Evolutionary conservation across 2,113 vertebrate species (phyloP), one percentile per base, ranked within the genome.

Genomic region (Pangasianodon hypophthalmus): DNA sequence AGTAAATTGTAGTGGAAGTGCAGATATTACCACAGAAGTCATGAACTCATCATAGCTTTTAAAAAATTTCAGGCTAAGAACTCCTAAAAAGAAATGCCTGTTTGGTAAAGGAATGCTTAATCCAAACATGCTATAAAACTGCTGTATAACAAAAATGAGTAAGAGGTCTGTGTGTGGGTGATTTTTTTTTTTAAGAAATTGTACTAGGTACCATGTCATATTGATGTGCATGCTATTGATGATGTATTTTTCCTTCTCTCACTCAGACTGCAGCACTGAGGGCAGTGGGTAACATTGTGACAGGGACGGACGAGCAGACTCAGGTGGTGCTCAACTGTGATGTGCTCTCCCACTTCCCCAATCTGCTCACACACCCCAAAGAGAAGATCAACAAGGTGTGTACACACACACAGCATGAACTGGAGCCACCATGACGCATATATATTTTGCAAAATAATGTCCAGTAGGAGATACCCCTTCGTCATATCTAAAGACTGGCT

Each of bases 371-470:
- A 84, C 98, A 99, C 93, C 98, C 98, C 58, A 99, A 99, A 96
- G 98, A 99, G 95, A 99, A 99, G 95, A 99, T 99, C 93, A 99
- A 99, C 94, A 99, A 99, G 98, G 98, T 99, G 95, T 90, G 44
- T 71, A 8, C 21, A 29, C 21, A 54, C 62, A 73, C 32, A 58
- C 0, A 86, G 62, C 85, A 44, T 60, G 24, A 50, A 80, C 71
- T 16, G 58, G 9, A 7, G 54, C 6, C 4, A 44, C 14, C 19
- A 1, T 26, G 4, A 21, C 14, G 9, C 32, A 84, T 13, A 4
- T 84, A 60, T 7, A 44, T 11, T 11, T 8, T 62, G 32, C 82
- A 16, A 60, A 44, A 46, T 46, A 44, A 62, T 3, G 11, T 62
- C 4, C n/a, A 62, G 19, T 84, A 13, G 8, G 54, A 37, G 32